Conservation (phyloP, 1,140 invertebrate genomes). For the Hirudo medicinalis region DNA sequence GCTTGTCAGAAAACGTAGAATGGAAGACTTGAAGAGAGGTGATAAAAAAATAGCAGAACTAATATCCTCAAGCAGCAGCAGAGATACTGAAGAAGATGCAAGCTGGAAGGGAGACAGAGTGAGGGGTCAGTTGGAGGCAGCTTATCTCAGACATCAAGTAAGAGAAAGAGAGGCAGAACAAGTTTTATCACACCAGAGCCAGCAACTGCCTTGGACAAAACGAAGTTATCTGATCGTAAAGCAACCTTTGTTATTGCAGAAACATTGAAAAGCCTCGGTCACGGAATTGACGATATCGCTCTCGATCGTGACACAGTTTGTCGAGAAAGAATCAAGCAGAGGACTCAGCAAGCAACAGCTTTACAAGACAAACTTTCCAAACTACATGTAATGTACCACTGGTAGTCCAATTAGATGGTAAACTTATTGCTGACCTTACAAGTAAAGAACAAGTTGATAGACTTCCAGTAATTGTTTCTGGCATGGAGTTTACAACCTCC, state of each 20-base stretch:
- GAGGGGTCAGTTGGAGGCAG: too few relatives aligned
- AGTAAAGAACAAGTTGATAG: slow-evolving; percentile 7
- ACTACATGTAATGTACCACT: background rate
- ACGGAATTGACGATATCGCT: too few relatives aligned
- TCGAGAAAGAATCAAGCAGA: background rate
- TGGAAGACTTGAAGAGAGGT: slow-evolving; percentile 14
- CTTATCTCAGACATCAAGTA: too few relatives aligned
- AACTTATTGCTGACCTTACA: background rate
- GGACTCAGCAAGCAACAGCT: background rate
- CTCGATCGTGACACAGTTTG: background rate
- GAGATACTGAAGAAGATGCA: too few relatives aligned
- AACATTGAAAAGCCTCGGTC: too few relatives aligned
- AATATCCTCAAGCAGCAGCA: too few relatives aligned
- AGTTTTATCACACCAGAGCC: too few relatives aligned
- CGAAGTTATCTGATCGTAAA: too few relatives aligned
- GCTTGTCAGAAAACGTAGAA: slow-evolving; percentile 13
- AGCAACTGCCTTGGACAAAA: too few relatives aligned
- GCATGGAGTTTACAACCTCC: background rate
- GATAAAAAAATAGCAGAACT: too few relatives aligned
- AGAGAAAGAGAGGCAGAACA: too few relatives aligned
- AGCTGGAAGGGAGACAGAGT: background rate
- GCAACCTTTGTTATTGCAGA: too few relatives aligned
- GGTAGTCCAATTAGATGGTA: slow-evolving; percentile 1
- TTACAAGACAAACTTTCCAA: background rate
- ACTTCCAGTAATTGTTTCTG: slow-evolving; percentile 15